A percentile compares a stretch with the other conserved stretches of the same genome.
phyloP scores from a whole-genome alignment of 2,888 invertebrate genomes.

The Meteorus cinctellus region DNA sequence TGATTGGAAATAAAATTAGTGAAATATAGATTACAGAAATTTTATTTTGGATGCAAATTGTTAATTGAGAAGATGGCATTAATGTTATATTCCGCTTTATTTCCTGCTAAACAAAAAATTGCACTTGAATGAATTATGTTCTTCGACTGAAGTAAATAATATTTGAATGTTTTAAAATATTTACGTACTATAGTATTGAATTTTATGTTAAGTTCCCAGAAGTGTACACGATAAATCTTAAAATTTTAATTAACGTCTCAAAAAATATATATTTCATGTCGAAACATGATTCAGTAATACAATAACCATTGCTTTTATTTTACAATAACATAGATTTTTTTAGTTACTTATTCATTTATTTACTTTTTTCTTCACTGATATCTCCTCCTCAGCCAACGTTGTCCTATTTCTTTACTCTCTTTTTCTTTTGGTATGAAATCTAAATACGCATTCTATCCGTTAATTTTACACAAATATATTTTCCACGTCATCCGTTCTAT shows the following conservation, averaged over 20 bases:
- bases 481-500: background rate
- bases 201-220: slow-evolving; percentile 30
- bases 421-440: slow-evolving; percentile 1
- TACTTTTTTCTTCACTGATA: slow-evolving; percentile 25
- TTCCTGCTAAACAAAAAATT: slow-evolving; percentile 7
- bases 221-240: slow-evolving; percentile 39
- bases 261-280: slow-evolving; percentile 46
- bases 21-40: slow-evolving; percentile 4
- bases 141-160: slow-evolving; percentile 15
- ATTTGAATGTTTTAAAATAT: background rate
- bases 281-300: slow-evolving; percentile 41
- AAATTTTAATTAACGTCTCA: slow-evolving; percentile 44
- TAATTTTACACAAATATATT: slow-evolving; percentile 24
- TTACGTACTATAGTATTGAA: slow-evolving; percentile 20
- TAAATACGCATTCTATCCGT: slow-evolving; percentile 11
- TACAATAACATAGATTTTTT: slow-evolving; percentile 30
- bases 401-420: background rate
- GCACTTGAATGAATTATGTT: slow-evolving; percentile 5
- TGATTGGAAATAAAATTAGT: background rate
- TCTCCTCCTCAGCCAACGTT: slow-evolving; percentile 18
- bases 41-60: background rate
- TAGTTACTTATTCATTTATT: slow-evolving; percentile 1
- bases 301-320: slow-evolving; percentile 37
- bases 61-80: background rate
- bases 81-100: background rate